phyloP scores from a whole-genome alignment of 2,888 invertebrate genomes.

The Sinhomidia bicolor region DNA sequence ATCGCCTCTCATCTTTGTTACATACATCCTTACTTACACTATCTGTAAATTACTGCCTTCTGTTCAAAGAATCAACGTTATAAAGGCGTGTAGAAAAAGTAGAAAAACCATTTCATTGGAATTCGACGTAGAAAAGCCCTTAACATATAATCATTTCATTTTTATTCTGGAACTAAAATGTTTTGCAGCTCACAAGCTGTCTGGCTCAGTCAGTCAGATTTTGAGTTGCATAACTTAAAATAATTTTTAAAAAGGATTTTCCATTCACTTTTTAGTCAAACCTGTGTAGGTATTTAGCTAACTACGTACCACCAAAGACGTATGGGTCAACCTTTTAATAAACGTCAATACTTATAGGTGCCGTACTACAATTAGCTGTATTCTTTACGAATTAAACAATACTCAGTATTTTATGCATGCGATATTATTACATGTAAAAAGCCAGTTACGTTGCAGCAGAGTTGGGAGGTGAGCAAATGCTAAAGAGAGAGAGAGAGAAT shows the following conservation, averaged over 20 bases:
- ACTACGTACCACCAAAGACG: slow-evolving; percentile 12
- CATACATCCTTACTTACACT: too few relatives aligned
- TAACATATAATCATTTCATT: slow-evolving; percentile 58
- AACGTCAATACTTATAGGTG: slow-evolving; percentile 29
- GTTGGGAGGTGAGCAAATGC: background rate
- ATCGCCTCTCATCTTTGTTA: slow-evolving; percentile 20
- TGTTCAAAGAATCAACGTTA: background rate
- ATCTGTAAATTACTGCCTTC: background rate
- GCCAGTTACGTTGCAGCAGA: too few relatives aligned
- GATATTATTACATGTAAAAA: background rate
- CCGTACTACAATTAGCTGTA: slow-evolving; percentile 47
- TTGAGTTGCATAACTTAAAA: slow-evolving; percentile 4
- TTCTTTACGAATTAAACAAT: slow-evolving; percentile 15
- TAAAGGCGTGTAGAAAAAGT: background rate
- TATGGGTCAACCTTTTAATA: slow-evolving; percentile 45
- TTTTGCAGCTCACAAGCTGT: slow-evolving; percentile 55
- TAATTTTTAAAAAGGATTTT: background rate
- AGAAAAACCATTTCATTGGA: slow-evolving; percentile 19
- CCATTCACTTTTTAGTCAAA: slow-evolving; percentile 12
- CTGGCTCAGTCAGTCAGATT: slow-evolving; percentile 16
- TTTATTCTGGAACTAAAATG: slow-evolving; percentile 47
- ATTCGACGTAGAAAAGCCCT: slow-evolving; percentile 31
- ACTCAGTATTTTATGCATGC: background rate
- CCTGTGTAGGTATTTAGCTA: background rate
- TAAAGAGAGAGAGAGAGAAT: background rate